Evolutionary conservation across 2,113 vertebrate genomes (phyloP).

Genomic region (Bagarius yarrelli): DNA sequence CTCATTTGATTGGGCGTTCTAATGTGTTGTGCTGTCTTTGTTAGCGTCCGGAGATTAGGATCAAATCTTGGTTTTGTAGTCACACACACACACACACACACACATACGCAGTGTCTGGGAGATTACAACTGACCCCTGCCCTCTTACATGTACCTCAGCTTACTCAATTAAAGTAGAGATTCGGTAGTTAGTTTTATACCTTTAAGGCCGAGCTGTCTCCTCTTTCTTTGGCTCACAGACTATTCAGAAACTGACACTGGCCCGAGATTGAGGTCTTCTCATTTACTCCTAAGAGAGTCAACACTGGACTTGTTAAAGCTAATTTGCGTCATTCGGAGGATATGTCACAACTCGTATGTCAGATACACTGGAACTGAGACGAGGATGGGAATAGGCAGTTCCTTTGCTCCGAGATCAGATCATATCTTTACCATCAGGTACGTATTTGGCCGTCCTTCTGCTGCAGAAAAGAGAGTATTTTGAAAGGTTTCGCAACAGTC

Average conservation of each 20-base stretch:
- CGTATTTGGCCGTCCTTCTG: constrained; percentile 42
- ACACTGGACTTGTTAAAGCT: not conserved
- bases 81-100: constrained; percentile 48
- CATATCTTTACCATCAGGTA: constrained; percentile 84
- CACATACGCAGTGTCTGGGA: constrained; percentile 1
- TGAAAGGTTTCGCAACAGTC: not conserved
- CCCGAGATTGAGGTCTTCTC: too few species aligned
- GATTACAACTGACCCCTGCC: constrained; percentile 51
- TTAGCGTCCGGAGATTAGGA: constrained; percentile 62
- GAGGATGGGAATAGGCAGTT: constrained; percentile 84
- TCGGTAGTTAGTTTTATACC: constrained; percentile 53
- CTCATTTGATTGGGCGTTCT: not conserved
- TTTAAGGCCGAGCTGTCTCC: not conserved
- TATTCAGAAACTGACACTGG: not conserved
- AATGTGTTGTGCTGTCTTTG: constrained; percentile 42
- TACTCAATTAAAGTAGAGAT: constrained; percentile 50
- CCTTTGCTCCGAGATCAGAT: constrained; percentile 81
- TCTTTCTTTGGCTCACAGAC: not conserved
- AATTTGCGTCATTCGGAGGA: not conserved
- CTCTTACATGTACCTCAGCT: constrained; percentile 39
- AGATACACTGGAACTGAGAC: not conserved
- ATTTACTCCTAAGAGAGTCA: not conserved
- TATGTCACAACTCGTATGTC: not conserved
- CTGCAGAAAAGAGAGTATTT: not conserved
- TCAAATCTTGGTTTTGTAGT: constrained; percentile 12